Conservation (phyloP, 1,140 invertebrate species). For the Epicauta chinensis region DNA sequence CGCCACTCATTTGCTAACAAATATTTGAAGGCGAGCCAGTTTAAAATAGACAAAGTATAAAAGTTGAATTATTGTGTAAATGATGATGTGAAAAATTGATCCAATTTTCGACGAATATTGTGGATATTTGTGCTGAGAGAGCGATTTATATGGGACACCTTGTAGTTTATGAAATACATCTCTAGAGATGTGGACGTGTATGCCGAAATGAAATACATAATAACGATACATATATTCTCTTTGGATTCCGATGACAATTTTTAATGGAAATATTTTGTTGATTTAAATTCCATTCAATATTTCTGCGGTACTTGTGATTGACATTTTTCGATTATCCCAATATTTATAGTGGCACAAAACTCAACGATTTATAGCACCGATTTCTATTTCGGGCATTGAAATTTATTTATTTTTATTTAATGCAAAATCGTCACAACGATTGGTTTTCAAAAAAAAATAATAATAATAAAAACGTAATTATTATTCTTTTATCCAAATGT, state of each 20-base stretch:
- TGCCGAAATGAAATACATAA: no score
- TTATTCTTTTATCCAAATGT: background rate
- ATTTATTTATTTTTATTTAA: constrained; percentile 7
- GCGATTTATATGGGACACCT: no score
- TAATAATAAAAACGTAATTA: background rate
- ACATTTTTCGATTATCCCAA: constrained; percentile 25
- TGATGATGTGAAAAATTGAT: no score
- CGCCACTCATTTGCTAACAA: no score
- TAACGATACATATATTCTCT: no score
- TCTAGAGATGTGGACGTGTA: no score
- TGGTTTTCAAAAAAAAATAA: background rate
- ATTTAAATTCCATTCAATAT: constrained; percentile 16
- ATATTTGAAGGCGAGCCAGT: no score
- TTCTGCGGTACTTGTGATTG: constrained; percentile 19
- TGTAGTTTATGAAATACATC: no score
- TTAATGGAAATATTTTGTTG: constrained; percentile 13
- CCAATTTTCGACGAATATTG: no score
- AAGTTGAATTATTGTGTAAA: no score
- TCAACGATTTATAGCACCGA: constrained; percentile 14
- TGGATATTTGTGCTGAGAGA: no score
- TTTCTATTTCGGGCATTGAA: constrained; percentile 13
- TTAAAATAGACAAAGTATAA: no score
- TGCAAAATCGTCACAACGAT: constrained; percentile 1
- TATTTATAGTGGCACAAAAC: constrained; percentile 22
- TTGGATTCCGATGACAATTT: constrained; percentile 1